These are phyloP conservation scores for Empidonax traillii DNA, from an alignment of 2,113 vertebrate genomes.

Conservation along the genomic window DNA sequence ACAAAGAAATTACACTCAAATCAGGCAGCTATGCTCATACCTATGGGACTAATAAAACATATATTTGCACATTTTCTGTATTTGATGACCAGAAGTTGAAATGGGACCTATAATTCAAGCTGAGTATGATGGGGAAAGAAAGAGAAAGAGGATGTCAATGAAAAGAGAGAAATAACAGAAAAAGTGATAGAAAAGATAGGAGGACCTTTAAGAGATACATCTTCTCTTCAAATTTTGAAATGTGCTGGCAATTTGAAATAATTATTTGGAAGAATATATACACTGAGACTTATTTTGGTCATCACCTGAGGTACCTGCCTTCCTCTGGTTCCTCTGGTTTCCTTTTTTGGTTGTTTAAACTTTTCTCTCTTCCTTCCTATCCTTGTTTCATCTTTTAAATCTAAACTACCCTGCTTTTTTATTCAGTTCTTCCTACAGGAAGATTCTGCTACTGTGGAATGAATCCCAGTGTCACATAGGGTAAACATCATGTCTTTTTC, in stretches of 20 bases:
- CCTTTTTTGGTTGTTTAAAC: fast-evolving
- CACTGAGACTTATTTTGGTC: background rate
- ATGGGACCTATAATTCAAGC: background rate
- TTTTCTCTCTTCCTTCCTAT: background rate
- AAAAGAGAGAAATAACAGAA: background rate
- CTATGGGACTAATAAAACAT: background rate
- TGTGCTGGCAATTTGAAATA: background rate
- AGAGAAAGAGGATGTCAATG: background rate
- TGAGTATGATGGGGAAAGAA: background rate
- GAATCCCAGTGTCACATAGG: background rate
- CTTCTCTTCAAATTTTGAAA: background rate
- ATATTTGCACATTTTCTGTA: background rate
- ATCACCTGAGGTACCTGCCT: background rate
- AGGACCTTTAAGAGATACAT: background rate
- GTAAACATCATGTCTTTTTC: background rate
- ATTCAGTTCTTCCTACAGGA: background rate
- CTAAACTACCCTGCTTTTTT: background rate
- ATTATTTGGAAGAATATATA: background rate
- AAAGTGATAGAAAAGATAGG: background rate
- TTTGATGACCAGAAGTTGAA: background rate
- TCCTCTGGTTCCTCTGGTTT: background rate
- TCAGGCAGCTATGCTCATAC: background rate
- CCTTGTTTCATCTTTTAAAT: background rate
- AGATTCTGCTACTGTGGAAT: background rate
- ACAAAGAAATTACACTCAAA: background rate